A percentile compares a stretch with the other conserved stretches of the same genome.
Conservation (phyloP, 1,140 invertebrate species). For the Drosophila hydei region DNA sequence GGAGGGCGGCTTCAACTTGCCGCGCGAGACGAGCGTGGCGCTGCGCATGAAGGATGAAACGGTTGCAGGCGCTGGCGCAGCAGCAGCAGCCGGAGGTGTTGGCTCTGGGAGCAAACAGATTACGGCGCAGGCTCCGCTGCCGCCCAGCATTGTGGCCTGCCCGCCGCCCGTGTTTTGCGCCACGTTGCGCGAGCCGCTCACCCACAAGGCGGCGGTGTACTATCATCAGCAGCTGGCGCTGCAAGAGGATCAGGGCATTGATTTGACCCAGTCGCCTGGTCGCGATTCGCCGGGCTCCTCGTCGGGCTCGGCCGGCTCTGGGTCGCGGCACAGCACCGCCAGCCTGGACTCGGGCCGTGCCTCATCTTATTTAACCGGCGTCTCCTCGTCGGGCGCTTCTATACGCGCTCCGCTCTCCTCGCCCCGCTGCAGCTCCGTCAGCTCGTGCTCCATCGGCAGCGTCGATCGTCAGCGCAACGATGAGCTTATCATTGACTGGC, state of each 20-base stretch:
- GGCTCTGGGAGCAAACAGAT: constrained; percentile 51
- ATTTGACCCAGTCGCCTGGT: constrained; percentile 92
- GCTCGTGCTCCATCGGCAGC: constrained; percentile 91
- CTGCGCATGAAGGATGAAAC: constrained; percentile 76
- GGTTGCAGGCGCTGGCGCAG: constrained; percentile 6
- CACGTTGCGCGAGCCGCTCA: constrained; percentile 85
- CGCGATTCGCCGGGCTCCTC: constrained; percentile 95
- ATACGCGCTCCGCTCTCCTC: constrained; percentile 83
- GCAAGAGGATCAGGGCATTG: constrained; percentile 89
- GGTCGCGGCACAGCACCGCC: constrained; percentile 94
- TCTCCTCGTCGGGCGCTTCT: constrained; percentile 83
- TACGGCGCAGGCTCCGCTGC: constrained; percentile 41
- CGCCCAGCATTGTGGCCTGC: constrained; percentile 69
- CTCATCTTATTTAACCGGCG: constrained; percentile 86
- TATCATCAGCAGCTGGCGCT: constrained; percentile 90
- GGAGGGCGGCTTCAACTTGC: constrained; percentile 82
- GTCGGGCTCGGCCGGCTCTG: constrained; percentile 90
- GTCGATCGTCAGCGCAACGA: constrained; percentile 87
- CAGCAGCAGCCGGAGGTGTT: constrained; percentile 8
- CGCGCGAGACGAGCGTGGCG: constrained; percentile 79
- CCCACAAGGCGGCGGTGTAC: constrained; percentile 89
- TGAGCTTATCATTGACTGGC: constrained; percentile 96
- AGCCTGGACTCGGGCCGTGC: constrained; percentile 96
- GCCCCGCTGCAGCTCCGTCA: constrained; percentile 87
- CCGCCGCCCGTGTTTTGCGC: constrained; percentile 75